Conservation (phyloP, 2,888 invertebrate species). For the Metopia argyrocephala region DNA sequence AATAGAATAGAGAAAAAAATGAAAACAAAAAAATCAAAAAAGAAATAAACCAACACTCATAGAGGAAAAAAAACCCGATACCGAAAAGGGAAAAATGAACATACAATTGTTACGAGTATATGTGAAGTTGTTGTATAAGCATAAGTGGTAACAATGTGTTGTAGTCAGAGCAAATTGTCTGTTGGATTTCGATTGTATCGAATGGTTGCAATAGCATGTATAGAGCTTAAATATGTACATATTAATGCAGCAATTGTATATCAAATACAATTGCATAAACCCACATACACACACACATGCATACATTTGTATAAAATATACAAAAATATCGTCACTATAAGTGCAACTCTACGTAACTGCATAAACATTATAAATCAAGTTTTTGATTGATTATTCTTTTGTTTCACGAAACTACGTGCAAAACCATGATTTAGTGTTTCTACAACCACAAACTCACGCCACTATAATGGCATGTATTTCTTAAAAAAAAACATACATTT, state of each 20-base stretch:
- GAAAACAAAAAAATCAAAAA: neutral
- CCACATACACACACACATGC: neutral
- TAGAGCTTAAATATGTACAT: slow-evolving; percentile 36
- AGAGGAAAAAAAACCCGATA: slow-evolving; percentile 1
- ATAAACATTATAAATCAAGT: too few relatives aligned
- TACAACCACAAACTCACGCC: too few relatives aligned
- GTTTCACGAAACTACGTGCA: too few relatives aligned
- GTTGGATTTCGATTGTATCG: slow-evolving; percentile 46
- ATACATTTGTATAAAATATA: neutral
- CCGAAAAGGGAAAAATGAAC: neutral
- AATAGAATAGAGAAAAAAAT: neutral
- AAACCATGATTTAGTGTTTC: too few relatives aligned
- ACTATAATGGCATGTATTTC: too few relatives aligned
- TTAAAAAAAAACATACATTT: too few relatives aligned
- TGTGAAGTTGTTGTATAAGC: too few relatives aligned
- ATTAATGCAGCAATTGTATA: slow-evolving; percentile 17
- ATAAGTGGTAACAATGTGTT: neutral
- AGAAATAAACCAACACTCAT: neutral
- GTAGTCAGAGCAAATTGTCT: slow-evolving; percentile 53
- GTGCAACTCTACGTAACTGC: too few relatives aligned
- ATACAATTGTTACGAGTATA: neutral
- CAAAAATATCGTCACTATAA: neutral
- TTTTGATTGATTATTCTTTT: too few relatives aligned
- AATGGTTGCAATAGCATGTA: slow-evolving; percentile 5
- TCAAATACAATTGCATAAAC: neutral